These are phyloP conservation scores for Aldrovandia affinis DNA, from an alignment of 2,797 vertebrate genomes.

Conservation along the genomic window DNA sequence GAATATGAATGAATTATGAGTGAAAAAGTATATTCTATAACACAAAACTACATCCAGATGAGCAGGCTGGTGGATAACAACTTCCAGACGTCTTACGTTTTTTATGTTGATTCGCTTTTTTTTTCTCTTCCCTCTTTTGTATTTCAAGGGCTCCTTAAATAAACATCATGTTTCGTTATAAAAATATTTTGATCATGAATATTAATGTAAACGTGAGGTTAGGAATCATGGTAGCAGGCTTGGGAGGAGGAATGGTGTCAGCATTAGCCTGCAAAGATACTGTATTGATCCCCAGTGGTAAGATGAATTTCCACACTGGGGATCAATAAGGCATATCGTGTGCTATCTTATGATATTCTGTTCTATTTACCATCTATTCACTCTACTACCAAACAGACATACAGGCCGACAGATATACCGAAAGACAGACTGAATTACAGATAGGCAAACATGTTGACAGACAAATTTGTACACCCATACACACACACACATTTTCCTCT, in stretches of 20 bases:
- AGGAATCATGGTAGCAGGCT: conserved; percentile 12
- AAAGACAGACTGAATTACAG: background rate
- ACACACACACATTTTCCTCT: background rate
- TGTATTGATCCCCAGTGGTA: background rate
- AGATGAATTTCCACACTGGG: background rate
- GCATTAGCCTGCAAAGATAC: background rate
- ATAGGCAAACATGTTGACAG: background rate
- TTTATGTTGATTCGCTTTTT: conserved; percentile 30
- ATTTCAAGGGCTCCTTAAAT: conserved; percentile 56
- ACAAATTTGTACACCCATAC: background rate
- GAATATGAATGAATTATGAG: conserved; percentile 49
- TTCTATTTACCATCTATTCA: no score
- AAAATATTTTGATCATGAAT: conserved; percentile 46
- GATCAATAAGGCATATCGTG: background rate
- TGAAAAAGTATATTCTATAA: conserved; percentile 57
- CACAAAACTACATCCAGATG: conserved; percentile 63
- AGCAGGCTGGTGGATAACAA: conserved; percentile 45
- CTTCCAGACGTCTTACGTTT: conserved; percentile 54
- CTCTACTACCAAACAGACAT: background rate
- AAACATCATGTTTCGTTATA: conserved; percentile 47
- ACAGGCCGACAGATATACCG: background rate
- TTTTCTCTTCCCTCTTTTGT: conserved; percentile 23
- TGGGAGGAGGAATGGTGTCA: conserved; percentile 1
- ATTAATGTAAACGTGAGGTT: conserved; percentile 43
- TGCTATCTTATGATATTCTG: no score